Conservation (phyloP, 2,797 vertebrate genomes). For the Aphelocoma californica region DNA sequence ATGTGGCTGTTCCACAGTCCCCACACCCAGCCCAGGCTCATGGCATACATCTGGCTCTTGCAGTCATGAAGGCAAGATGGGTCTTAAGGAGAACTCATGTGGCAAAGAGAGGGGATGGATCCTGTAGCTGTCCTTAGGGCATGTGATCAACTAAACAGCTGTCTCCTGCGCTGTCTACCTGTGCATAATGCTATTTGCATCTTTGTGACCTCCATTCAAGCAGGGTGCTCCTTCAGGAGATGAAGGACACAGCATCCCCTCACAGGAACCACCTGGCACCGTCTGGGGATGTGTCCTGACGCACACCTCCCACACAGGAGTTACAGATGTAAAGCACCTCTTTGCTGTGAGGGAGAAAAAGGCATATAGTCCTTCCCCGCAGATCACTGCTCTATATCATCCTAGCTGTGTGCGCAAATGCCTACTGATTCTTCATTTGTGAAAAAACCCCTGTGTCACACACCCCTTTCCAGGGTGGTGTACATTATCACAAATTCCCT, state of each 20-base stretch:
- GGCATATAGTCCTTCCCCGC: background rate
- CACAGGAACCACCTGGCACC: background rate
- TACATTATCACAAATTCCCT: background rate
- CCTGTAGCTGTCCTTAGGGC: background rate
- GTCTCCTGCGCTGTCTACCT: too few relatives aligned
- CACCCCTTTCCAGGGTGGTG: background rate
- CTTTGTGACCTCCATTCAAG: background rate
- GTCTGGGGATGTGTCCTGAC: background rate
- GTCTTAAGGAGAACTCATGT: background rate
- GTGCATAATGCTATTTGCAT: background rate
- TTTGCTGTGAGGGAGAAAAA: background rate
- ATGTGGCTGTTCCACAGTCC: fast-evolving
- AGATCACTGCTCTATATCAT: background rate
- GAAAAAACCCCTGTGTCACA: background rate
- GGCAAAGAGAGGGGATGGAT: background rate
- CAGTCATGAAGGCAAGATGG: background rate
- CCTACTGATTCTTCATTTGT: background rate
- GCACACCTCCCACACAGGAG: background rate
- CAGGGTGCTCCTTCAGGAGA: background rate
- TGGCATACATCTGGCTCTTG: background rate
- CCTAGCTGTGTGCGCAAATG: background rate
- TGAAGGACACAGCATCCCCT: fast-evolving
- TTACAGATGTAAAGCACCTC: background rate
- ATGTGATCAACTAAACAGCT: fast-evolving
- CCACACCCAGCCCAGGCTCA: fast-evolving